These are phyloP conservation scores for Psittacula echo DNA, from an alignment of 2,797 vertebrate species.

Conservation along the genomic window DNA sequence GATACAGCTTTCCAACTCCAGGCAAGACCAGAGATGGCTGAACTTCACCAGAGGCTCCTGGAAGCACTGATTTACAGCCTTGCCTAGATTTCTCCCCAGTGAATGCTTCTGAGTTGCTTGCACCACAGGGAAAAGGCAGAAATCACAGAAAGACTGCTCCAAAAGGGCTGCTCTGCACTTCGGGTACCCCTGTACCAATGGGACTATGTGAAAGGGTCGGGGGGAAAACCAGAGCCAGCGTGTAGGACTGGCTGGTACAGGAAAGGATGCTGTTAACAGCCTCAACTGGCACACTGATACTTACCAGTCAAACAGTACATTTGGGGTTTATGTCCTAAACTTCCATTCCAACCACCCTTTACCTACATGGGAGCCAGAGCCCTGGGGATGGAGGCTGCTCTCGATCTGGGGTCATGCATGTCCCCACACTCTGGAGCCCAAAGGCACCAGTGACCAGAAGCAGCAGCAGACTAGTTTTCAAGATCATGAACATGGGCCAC, in stretches of 20 bases:
- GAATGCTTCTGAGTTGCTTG: background rate
- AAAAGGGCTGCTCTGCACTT: background rate
- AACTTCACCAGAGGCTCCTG: background rate
- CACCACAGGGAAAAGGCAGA: background rate
- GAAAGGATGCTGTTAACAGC: background rate
- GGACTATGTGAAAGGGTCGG: background rate
- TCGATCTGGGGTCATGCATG: background rate
- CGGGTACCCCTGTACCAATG: fast-evolving
- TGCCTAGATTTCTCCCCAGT: background rate
- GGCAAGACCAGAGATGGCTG: background rate
- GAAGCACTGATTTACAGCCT: background rate
- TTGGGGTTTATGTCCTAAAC: background rate
- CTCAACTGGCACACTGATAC: fast-evolving
- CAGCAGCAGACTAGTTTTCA: background rate
- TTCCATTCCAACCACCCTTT: background rate
- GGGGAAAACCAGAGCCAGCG: background rate
- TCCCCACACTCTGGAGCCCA: background rate
- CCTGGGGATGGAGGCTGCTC: background rate
- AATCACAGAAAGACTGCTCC: background rate
- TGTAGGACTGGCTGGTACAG: background rate
- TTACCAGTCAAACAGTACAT: background rate
- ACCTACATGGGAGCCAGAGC: background rate
- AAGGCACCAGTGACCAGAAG: background rate
- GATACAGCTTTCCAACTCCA: background rate
- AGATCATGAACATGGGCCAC: background rate